Conservation (phyloP, 2,797 vertebrate species). For the Melanotaenia trifasciata region DNA sequence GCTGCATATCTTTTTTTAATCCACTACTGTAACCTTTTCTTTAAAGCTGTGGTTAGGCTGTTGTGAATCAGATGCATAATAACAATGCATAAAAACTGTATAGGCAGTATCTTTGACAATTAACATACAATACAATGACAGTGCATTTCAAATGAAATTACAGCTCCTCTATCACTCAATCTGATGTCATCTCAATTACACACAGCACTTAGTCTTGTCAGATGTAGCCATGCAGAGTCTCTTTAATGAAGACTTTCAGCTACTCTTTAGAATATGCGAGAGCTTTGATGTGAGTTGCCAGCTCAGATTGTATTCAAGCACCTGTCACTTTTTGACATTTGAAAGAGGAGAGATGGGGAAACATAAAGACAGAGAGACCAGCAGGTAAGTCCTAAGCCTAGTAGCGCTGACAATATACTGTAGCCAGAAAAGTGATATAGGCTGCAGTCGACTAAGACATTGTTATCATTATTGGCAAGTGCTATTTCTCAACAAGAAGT, state of each 20-base stretch:
- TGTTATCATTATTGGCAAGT: conserved; percentile 61
- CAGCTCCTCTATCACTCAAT: conserved; percentile 62
- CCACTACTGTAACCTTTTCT: conserved; percentile 11
- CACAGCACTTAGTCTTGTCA: conserved; percentile 73
- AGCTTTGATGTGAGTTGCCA: conserved; percentile 80
- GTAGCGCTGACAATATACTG: conserved; percentile 60
- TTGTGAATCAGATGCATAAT: conserved; percentile 26
- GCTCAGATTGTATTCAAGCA: conserved; percentile 76
- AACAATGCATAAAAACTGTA: conserved; percentile 42
- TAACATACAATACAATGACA: conserved; percentile 61
- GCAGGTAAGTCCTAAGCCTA: conserved; percentile 68
- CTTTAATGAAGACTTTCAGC: conserved; percentile 79
- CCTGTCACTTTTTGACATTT: conserved; percentile 78
- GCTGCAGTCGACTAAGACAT: conserved; percentile 51
- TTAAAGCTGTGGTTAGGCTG: conserved; percentile 16
- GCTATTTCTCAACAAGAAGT: conserved; percentile 58
- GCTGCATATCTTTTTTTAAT: neutral
- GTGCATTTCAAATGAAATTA: conserved; percentile 49
- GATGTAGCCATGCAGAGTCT: conserved; percentile 72
- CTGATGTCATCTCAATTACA: conserved; percentile 70
- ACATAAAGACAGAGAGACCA: conserved; percentile 43
- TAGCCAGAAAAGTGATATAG: conserved; percentile 50
- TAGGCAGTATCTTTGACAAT: conserved; percentile 55
- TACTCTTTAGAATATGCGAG: conserved; percentile 73
- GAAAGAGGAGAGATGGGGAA: conserved; percentile 51